These are phyloP conservation scores for Candidula unifasciata DNA, from an alignment of 2,888 invertebrate genomes.

Conservation along the genomic window DNA sequence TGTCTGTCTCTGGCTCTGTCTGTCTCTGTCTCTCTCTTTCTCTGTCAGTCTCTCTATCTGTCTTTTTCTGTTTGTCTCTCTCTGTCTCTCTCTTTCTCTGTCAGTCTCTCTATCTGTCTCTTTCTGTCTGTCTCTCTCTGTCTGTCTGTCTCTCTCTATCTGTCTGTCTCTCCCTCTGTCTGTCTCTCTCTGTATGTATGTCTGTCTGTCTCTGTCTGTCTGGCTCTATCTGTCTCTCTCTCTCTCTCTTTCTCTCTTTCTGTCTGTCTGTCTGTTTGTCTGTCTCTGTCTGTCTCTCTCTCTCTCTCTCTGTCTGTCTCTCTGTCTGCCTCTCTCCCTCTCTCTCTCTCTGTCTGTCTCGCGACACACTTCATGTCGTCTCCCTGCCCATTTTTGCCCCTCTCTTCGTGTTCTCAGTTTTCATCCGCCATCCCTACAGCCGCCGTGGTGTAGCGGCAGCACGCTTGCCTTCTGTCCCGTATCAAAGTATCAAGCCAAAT, in stretches of 20 bases:
- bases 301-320: neutral
- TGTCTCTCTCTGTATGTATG: neutral
- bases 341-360: neutral
- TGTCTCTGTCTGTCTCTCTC: neutral
- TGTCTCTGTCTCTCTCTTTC: neutral
- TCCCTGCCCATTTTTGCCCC: no score
- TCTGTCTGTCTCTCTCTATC: neutral
- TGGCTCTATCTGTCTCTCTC: neutral
- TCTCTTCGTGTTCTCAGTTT: no score
- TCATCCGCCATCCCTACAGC: no score
- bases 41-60: neutral
- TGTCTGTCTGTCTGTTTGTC: neutral
- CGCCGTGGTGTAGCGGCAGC: no score
- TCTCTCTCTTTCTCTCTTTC: neutral
- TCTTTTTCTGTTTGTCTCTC: no score
- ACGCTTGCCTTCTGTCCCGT: no score
- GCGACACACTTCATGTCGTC: no score
- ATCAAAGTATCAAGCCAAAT: no score
- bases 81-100: no score
- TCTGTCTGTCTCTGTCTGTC: neutral
- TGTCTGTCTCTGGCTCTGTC: neutral
- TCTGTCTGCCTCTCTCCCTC: neutral
- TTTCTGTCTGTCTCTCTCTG: no score
- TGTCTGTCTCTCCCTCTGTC: neutral
- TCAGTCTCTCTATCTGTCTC: no score